These are phyloP conservation scores for Harlomillsia oculata DNA, from an alignment of 1,140 invertebrate species.

Conservation along the genomic window DNA sequence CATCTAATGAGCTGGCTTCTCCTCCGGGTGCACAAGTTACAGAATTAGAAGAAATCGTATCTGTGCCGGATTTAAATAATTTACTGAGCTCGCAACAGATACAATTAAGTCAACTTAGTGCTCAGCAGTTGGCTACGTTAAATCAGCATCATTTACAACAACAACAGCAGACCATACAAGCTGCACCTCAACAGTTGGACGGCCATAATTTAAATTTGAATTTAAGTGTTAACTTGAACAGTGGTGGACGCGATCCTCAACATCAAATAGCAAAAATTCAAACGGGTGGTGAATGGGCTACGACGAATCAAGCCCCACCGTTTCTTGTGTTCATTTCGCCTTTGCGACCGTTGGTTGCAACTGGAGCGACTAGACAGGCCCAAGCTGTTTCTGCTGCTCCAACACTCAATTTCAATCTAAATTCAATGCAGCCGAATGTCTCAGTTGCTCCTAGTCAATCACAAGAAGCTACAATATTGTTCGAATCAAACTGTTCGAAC, in stretches of 20 bases:
- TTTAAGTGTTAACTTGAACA: constrained; percentile 28
- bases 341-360: not conserved
- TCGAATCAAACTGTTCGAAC: not conserved
- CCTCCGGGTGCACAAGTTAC: not conserved
- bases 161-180: constrained; percentile 4
- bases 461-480: constrained; percentile 4
- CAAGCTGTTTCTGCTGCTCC: not conserved
- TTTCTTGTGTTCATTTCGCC: constrained; percentile 24
- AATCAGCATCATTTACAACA: constrained; percentile 16
- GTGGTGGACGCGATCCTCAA: not conserved
- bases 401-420: constrained; percentile 10
- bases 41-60: constrained; percentile 13
- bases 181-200: constrained; percentile 12
- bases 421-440: not conserved
- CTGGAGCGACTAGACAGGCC: not conserved
- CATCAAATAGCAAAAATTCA: constrained; percentile 23
- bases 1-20: not conserved
- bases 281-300: constrained; percentile 6
- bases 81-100: constrained; percentile 12
- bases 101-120: not conserved
- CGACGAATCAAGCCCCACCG: constrained; percentile 5
- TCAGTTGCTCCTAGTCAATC: not conserved
- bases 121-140: not conserved
- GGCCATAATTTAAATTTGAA: constrained; percentile 30
- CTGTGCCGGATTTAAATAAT: constrained; percentile 20